A percentile compares a stretch with the other conserved stretches of the same genome.
These are phyloP conservation scores for Conops quadrifasciatus DNA, from an alignment of 2,888 invertebrate species.

Conservation along the genomic window DNA sequence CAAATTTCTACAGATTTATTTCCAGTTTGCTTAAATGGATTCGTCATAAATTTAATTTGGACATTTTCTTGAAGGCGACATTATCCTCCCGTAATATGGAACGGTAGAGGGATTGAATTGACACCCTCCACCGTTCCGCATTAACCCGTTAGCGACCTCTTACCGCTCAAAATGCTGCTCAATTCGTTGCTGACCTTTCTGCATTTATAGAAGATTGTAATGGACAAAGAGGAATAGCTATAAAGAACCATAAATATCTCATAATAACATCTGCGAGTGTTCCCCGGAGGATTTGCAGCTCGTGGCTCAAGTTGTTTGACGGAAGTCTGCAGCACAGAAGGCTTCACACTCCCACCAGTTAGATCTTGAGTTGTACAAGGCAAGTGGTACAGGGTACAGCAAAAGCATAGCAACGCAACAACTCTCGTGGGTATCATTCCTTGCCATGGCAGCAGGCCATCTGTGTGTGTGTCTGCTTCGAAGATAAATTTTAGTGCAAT, in stretches of 20 bases:
- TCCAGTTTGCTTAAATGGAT: too few relatives aligned
- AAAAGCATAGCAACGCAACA: slow-evolving; percentile 12
- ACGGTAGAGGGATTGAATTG: too few relatives aligned
- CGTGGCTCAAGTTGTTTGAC: not conserved
- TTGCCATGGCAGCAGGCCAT: not conserved
- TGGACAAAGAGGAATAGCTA: not conserved
- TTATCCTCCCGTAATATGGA: too few relatives aligned
- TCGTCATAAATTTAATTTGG: too few relatives aligned
- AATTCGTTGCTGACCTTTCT: slow-evolving; percentile 19
- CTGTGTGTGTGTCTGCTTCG: not conserved
- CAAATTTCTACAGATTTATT: too few relatives aligned
- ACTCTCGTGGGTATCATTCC: slow-evolving; percentile 14
- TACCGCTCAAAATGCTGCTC: not conserved
- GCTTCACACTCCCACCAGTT: too few relatives aligned
- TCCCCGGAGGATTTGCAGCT: slow-evolving; percentile 15
- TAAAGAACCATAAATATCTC: not conserved
- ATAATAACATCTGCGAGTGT: slow-evolving; percentile 4
- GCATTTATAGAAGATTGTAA: slow-evolving; percentile 5
- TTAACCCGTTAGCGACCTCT: too few relatives aligned
- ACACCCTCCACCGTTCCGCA: too few relatives aligned
- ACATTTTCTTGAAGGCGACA: too few relatives aligned
- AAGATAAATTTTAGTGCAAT: slow-evolving; percentile 13
- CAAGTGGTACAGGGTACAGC: not conserved
- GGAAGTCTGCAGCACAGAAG: too few relatives aligned
- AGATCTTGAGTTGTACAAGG: not conserved